phyloP scores from a whole-genome alignment of 2,888 invertebrate genomes.

The Xanthia togata region DNA sequence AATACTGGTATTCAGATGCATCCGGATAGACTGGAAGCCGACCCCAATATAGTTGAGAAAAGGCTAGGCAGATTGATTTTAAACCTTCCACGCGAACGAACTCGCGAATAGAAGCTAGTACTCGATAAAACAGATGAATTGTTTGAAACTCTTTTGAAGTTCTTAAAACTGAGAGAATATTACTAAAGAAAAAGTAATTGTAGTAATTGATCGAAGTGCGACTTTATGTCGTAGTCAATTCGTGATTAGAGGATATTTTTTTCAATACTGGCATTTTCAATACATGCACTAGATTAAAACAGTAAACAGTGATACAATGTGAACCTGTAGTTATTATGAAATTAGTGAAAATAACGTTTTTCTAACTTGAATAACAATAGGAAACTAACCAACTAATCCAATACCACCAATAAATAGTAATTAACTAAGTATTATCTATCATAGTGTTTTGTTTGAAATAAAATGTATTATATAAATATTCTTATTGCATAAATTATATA shows the following conservation, averaged over 20 bases:
- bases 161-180: background rate
- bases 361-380: background rate
- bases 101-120: background rate
- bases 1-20: no score
- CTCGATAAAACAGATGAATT: slow-evolving; percentile 21
- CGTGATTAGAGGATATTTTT: background rate
- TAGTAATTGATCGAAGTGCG: no score
- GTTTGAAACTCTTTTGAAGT: background rate
- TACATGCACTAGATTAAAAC: no score
- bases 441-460: no score
- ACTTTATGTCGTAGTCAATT: background rate
- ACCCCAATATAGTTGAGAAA: no score
- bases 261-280: background rate
- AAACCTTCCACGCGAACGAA: background rate
- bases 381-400: background rate
- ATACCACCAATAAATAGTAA: background rate
- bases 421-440: background rate
- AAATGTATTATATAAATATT: no score
- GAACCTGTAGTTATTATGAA: no score
- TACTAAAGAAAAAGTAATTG: background rate
- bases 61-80: no score
- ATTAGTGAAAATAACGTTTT: background rate
- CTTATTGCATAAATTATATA: background rate
- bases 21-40: no score
- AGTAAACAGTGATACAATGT: no score